These are phyloP conservation scores for Melanchra persicariae DNA, from an alignment of 2,888 invertebrate genomes.

Conservation along the genomic window DNA sequence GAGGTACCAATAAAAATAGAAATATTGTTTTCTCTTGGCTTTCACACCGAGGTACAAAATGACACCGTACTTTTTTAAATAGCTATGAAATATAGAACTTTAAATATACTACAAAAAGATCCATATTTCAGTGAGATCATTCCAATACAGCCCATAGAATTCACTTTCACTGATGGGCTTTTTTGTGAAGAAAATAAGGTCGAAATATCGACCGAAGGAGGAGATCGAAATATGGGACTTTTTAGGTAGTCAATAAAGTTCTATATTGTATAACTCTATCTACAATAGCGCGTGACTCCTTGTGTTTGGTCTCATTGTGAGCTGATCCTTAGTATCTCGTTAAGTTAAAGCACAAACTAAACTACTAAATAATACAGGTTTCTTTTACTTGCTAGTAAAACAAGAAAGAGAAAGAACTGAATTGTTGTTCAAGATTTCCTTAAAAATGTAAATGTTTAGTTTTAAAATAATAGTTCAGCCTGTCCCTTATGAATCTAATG, in stretches of 20 bases:
- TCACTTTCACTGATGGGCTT: no score
- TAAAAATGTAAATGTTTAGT: no score
- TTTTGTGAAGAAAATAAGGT: no score
- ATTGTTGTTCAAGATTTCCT: neutral
- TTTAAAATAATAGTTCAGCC: no score
- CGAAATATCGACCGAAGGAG: no score
- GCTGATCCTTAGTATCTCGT: neutral
- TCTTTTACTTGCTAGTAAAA: neutral
- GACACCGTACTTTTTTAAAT: neutral
- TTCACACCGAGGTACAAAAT: no score
- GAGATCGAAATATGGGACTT: neutral
- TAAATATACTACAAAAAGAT: neutral
- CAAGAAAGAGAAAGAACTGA: neutral
- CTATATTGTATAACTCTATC: neutral
- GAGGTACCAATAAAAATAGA: neutral
- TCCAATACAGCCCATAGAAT: no score
- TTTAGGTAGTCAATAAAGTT: neutral
- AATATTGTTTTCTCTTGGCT: neutral
- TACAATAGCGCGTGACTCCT: no score
- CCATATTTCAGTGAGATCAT: neutral
- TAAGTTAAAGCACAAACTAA: neutral
- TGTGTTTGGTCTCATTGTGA: no score
- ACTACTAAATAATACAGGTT: neutral
- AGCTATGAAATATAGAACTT: neutral
- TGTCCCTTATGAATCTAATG: neutral